Base-by-base conservation (phyloP, 2,888 invertebrate genomes). In the Leucophenga maculata region DNA sequence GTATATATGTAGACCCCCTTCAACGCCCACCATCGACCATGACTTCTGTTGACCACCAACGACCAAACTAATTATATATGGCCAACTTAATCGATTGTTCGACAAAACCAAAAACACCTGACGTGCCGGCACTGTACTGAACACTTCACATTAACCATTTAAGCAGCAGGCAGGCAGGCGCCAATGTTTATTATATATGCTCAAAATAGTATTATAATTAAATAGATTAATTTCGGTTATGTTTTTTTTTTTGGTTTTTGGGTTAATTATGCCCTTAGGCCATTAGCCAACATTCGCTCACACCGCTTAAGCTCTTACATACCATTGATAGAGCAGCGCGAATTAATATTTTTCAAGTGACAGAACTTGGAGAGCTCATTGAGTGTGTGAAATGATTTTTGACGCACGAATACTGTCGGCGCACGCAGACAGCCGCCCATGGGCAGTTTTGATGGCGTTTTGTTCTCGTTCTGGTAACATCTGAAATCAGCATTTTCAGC, bases 331-430 rank as follows among this genome's bases (percentile, higher is more conserved):
- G 77, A 76, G 76, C 32, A 77, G 70, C 76, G 75, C 64, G 68
- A 39, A 67, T 73, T 71, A 55, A 65, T 62, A 72, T 72, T 77
- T 78, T 77, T 83, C 65, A 81, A 72, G 69, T 85, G 86, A 73
- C 86, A 86, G 75, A 86, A 81, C 72, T 80, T 85, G 75, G 78
- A 78, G 72, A 87, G 80, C 77, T 88, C 88, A 72, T 85, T 84
- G 69, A 87, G 79, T 68, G 87, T 87, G 78, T 87, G 85, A 84
- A 88, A 87, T 68, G 88, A 87, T 80, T 88, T 88, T 78, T 88
- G 87, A 68, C 88, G 87, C 74, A 88, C 82, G 72, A 88, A 78
- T 68, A 85, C 82, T 76, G 82, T 86, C 70, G 87, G 88, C 22
- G 88, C 84, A 55, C 88, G 86, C 68, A 88, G 78, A 72, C 88